Conservation (phyloP, 2,888 invertebrate species). For the Athrips mouffetella region DNA sequence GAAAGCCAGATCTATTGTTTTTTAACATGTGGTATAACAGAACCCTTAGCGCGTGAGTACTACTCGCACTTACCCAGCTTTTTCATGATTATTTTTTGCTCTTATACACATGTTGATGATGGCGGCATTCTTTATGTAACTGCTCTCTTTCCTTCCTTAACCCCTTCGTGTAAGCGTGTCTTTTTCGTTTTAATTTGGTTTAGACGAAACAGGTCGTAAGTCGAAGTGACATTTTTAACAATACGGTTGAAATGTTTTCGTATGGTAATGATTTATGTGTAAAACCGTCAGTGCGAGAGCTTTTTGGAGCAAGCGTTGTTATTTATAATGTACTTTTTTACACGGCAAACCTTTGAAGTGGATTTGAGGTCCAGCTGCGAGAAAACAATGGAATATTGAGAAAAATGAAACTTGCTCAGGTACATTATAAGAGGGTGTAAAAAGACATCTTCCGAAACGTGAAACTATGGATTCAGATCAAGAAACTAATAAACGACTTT, state of each 20-base stretch:
- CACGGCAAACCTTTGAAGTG: slow-evolving; percentile 49
- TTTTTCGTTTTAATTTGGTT: slow-evolving; percentile 66
- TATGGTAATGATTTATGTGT: slow-evolving; percentile 77
- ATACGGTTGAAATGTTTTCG: slow-evolving; percentile 75
- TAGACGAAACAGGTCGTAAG: slow-evolving; percentile 75
- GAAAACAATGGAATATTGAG: slow-evolving; percentile 58
- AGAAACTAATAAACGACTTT: not conserved
- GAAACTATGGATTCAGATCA: not conserved
- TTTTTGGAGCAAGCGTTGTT: slow-evolving; percentile 59
- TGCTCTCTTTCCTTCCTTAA: slow-evolving; percentile 45
- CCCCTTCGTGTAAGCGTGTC: slow-evolving; percentile 43
- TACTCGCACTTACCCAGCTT: too few species aligned
- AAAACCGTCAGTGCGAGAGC: slow-evolving; percentile 56
- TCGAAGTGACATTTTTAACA: slow-evolving; percentile 76
- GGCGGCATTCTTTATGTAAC: slow-evolving; percentile 64
- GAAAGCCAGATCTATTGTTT: too few species aligned
- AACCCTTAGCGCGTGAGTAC: too few species aligned
- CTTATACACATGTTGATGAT: slow-evolving; percentile 29
- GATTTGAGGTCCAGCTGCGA: slow-evolving; percentile 42
- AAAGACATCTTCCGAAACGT: not conserved
- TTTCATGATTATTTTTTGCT: too few species aligned
- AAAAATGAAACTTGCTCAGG: too few species aligned
- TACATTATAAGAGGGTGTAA: slow-evolving; percentile 11
- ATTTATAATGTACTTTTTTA: slow-evolving; percentile 43
- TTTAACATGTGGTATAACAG: too few species aligned